phyloP scores from a whole-genome alignment of 2,888 invertebrate species.

The Podabrus alpinus region DNA sequence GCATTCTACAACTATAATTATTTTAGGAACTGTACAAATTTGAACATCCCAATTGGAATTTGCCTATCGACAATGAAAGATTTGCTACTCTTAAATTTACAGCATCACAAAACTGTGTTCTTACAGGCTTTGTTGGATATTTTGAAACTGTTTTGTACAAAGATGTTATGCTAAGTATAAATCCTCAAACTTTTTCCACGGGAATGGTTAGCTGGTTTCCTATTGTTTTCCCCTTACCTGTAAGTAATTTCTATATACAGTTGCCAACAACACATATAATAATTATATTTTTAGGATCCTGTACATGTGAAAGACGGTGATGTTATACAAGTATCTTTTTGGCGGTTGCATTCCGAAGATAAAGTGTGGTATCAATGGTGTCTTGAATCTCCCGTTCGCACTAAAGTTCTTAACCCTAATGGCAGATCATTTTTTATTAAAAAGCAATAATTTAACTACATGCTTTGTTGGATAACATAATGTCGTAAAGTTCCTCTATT shows the following conservation, averaged over 20 bases:
- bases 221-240: slow-evolving; percentile 87
- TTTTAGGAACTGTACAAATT: slow-evolving; percentile 81
- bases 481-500: neutral
- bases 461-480: neutral
- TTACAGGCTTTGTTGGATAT: slow-evolving; percentile 96
- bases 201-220: slow-evolving; percentile 99
- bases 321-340: slow-evolving; percentile 78
- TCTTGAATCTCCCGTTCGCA: slow-evolving; percentile 64
- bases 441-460: neutral
- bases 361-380: slow-evolving; percentile 98
- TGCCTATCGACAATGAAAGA: slow-evolving; percentile 71
- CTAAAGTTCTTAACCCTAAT: slow-evolving; percentile 70
- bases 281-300: slow-evolving; percentile 64
- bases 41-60: slow-evolving; percentile 83
- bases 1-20: neutral
- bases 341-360: slow-evolving; percentile 78
- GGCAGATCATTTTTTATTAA: slow-evolving; percentile 74
- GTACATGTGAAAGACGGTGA: slow-evolving; percentile 73
- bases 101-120: slow-evolving; percentile 73
- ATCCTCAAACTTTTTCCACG: slow-evolving; percentile 83
- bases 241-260: slow-evolving; percentile 50
- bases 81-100: slow-evolving; percentile 70
- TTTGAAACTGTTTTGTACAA: slow-evolving; percentile 89
- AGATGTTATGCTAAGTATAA: slow-evolving; percentile 84
- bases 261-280: neutral